Evolutionary conservation across 2,797 vertebrate species (phyloP).

Genomic region (Macrochelys suwanniensis): DNA sequence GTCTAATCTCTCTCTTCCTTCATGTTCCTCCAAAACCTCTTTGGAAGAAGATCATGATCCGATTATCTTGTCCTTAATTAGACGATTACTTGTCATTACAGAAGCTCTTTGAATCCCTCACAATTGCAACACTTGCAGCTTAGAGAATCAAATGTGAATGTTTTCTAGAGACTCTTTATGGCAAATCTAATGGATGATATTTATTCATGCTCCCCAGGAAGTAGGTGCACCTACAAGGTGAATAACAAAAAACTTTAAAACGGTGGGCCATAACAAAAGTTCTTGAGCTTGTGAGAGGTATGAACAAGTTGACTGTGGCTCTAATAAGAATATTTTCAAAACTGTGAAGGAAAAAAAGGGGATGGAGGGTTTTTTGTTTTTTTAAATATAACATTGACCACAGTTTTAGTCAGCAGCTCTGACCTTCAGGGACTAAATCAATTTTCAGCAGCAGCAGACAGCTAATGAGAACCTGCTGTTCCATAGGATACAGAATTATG

Average conservation of each 20-base stretch:
- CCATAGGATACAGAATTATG: background rate
- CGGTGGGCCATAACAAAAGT: background rate
- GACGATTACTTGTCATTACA: background rate
- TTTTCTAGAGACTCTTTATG: background rate
- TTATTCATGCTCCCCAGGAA: background rate
- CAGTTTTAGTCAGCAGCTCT: background rate
- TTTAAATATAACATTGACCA: background rate
- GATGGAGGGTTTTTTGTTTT: background rate
- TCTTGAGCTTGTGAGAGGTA: background rate
- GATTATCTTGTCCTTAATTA: background rate
- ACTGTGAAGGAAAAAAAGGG: background rate
- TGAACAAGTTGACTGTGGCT: background rate
- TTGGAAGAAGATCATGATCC: background rate
- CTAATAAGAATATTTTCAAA: background rate
- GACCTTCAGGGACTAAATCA: background rate
- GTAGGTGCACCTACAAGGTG: background rate
- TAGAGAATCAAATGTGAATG: background rate
- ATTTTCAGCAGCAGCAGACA: background rate
- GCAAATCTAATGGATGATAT: background rate
- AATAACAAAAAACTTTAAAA: background rate
- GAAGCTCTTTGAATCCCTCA: fast-evolving
- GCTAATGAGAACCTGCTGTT: conserved; percentile 41
- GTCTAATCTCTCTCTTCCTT: too few species aligned
- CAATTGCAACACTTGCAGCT: background rate
- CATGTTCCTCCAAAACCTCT: background rate